Evolutionary conservation across 2,113 vertebrate species (phyloP).

Genomic region (Brachypodius melanocephalos): DNA sequence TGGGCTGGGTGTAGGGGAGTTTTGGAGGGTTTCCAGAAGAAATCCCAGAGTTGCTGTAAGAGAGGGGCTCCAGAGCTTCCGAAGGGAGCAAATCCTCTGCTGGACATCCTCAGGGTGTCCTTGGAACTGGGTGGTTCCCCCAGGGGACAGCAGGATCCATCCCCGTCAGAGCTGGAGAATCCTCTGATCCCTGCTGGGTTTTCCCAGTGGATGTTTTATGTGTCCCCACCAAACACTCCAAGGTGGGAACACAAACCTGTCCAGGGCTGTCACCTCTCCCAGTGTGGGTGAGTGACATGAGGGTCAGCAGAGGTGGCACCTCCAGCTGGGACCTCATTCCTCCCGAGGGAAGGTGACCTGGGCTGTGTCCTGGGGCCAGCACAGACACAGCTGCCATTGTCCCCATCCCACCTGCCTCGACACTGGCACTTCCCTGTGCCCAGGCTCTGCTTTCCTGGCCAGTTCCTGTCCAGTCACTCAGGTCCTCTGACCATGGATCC

Average conservation of each 20-base stretch:
- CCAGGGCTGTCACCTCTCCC: neutral
- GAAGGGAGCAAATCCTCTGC: neutral
- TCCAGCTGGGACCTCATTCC: neutral
- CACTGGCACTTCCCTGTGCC: neutral
- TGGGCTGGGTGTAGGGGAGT: neutral
- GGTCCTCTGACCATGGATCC: neutral
- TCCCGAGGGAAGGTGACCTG: rapidly evolving
- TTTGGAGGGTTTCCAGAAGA: neutral
- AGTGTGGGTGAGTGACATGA: neutral
- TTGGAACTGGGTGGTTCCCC: neutral
- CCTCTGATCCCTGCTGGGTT: neutral
- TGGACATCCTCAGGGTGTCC: neutral
- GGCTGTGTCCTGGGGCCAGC: neutral
- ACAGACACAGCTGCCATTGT: neutral
- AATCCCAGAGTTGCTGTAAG: neutral
- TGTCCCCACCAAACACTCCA: neutral
- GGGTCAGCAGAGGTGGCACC: neutral
- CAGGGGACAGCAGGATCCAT: rapidly evolving
- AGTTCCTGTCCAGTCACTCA: neutral
- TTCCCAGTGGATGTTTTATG: neutral
- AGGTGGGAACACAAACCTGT: neutral
- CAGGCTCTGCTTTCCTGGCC: neutral
- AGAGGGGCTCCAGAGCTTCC: neutral
- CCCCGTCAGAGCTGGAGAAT: neutral
- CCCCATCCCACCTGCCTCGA: too few relatives aligned